phyloP scores from a whole-genome alignment of 2,888 invertebrate species.

The Ctena decussata region DNA sequence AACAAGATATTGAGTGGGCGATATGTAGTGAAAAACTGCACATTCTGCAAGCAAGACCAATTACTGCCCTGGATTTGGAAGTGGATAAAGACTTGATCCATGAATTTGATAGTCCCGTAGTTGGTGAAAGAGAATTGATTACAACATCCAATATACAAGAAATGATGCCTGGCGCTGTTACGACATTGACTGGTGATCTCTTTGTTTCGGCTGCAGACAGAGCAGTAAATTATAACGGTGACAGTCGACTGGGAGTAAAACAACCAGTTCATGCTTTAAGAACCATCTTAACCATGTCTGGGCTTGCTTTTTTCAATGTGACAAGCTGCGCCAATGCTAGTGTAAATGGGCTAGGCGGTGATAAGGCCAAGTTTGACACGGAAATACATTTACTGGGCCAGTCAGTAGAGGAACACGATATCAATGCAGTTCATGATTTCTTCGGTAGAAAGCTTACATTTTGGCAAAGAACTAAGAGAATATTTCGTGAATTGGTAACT shows the following conservation, averaged over 20 bases:
- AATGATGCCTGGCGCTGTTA: slow-evolving; percentile 21
- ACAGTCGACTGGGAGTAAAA: not conserved
- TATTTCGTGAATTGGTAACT: too few species aligned
- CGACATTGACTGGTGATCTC: slow-evolving; percentile 5
- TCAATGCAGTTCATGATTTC: too few species aligned
- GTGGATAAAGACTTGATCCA: slow-evolving; percentile 21
- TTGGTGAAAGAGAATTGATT: not conserved
- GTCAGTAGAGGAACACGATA: too few species aligned
- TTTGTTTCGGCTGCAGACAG: not conserved
- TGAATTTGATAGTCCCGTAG: slow-evolving; percentile 28
- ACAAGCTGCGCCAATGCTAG: too few species aligned
- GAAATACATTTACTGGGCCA: too few species aligned
- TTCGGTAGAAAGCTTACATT: too few species aligned
- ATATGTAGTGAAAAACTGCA: not conserved
- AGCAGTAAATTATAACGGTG: not conserved
- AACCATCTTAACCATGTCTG: too few species aligned
- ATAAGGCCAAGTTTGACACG: too few species aligned
- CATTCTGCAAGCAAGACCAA: slow-evolving; percentile 27
- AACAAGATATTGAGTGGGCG: too few species aligned
- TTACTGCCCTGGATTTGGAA: not conserved
- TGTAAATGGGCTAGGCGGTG: too few species aligned
- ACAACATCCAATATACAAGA: slow-evolving; percentile 27
- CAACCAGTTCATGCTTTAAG: not conserved
- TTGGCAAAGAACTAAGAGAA: too few species aligned
- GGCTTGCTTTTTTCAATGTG: too few species aligned